Percentiles rank a stretch among this genome's conserved stretches.
These are phyloP conservation scores for Alentia gelatinosa DNA, from an alignment of 2,888 invertebrate genomes.

Conservation along the genomic window DNA sequence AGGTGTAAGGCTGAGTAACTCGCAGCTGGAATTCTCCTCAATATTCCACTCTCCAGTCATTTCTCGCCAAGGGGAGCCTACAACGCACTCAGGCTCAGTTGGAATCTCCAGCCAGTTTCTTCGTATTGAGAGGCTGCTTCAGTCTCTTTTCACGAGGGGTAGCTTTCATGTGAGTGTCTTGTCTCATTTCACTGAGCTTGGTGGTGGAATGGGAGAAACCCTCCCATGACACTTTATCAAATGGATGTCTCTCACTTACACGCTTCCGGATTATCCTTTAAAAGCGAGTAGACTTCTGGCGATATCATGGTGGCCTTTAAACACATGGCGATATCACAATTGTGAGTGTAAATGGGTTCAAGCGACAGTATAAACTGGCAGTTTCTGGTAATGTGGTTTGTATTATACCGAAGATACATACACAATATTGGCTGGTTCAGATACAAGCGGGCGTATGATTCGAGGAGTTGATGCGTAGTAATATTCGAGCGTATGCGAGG, in stretches of 20 bases:
- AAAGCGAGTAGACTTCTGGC: background rate
- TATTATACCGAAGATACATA: too few species aligned
- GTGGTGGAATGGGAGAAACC: background rate
- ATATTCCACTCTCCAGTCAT: background rate
- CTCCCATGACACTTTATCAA: background rate
- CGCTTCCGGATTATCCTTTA: background rate
- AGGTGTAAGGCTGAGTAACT: background rate
- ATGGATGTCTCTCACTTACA: background rate
- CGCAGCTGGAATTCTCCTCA: constrained; percentile 14
- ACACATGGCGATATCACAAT: too few species aligned
- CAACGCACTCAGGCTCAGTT: background rate
- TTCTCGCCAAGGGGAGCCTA: background rate
- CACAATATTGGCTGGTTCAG: too few species aligned
- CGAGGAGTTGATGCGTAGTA: too few species aligned
- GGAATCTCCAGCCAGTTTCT: background rate
- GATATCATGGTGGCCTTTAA: background rate
- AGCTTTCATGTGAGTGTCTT: constrained; percentile 17
- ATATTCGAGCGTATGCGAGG: too few species aligned
- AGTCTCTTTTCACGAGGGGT: background rate
- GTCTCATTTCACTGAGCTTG: background rate
- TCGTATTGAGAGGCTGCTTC: background rate
- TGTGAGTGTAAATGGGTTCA: too few species aligned
- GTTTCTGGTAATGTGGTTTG: too few species aligned
- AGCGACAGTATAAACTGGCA: too few species aligned
- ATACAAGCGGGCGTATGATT: too few species aligned